Evolutionary conservation across 2,888 invertebrate species (phyloP), one percentile per base, ranked within the genome.

Genomic region (Drosophila anceps): DNA sequence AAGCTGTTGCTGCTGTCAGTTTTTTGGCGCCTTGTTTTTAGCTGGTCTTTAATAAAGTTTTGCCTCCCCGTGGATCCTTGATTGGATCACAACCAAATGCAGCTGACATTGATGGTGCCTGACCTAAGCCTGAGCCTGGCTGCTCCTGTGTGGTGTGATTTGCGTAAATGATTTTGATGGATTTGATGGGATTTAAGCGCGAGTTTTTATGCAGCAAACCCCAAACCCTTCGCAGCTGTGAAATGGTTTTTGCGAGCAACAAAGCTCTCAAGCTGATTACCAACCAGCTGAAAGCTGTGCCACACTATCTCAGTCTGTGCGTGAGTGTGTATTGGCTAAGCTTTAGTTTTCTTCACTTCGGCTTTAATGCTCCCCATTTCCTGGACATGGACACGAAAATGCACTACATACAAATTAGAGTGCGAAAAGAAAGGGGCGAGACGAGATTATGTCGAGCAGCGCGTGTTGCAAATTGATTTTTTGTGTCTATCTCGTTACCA

Each of bases 91-190:
- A 74, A 68, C 37, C 72, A 69, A 57, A 61, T 68, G 68, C 76
- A 68, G 80, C 73, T 75, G 76, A 76, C 70, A 73, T 73, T 79
- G 79, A 76, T 71, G 73, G 48, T 57, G 60, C 46, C 61, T 57
- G 79, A 67, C 74, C 63, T 61, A 54, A 67, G 62, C 58, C 48
- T 55, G 43, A 54, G 33, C 57, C 27, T 51, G 37, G 31, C 58
- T 46, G 55, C 31, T 55, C 4, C 39, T 65, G 51, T 67, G 77
- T 54, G 20, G 66, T 69, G 82, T 71, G 87, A 84, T 84, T 87
- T 84, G 82, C 81, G 76, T 85, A 85, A 85, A 87, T 82, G 84
- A 87, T 87, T 87, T 85, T 85, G 84, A 85, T 85, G 84, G 84
- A 82, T 84, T 84, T 84, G 87, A 84, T 84, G 72, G 87, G 87